phyloP scores from a whole-genome alignment of 2,888 invertebrate species.

The Sphaerophoria taeniata region DNA sequence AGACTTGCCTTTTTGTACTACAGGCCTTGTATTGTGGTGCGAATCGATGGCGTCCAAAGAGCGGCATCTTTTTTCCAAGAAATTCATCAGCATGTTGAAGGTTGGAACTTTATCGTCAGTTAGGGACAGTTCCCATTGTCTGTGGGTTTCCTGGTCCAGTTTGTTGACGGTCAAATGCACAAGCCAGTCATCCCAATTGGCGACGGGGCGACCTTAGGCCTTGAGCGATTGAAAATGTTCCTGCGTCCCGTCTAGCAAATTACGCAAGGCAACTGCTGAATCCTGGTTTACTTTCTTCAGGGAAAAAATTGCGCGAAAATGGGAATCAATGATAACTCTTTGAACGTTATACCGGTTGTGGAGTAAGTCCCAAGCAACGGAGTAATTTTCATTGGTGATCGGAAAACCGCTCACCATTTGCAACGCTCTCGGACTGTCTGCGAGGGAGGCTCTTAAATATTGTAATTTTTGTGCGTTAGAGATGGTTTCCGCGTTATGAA shows the following conservation, averaged over 20 bases:
- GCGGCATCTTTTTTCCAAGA: slow-evolving; percentile 47
- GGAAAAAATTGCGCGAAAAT: slow-evolving; percentile 14
- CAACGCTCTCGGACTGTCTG: no score
- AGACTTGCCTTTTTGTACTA: no score
- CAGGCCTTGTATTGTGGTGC: no score
- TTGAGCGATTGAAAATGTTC: slow-evolving; percentile 41
- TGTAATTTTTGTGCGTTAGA: no score
- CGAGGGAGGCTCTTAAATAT: no score
- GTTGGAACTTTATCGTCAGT: slow-evolving; percentile 11
- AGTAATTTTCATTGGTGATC: slow-evolving; percentile 8
- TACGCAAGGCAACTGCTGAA: slow-evolving; percentile 14
- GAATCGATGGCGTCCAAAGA: no score
- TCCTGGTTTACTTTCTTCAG: slow-evolving; percentile 3
- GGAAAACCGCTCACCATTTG: slow-evolving; percentile 9
- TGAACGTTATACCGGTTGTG: slow-evolving; percentile 43
- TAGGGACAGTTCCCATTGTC: slow-evolving; percentile 57
- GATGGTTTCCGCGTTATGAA: no score
- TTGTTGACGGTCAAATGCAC: slow-evolving; percentile 37
- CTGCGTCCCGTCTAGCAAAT: slow-evolving; percentile 1
- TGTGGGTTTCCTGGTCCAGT: slow-evolving; percentile 22
- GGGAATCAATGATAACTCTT: slow-evolving; percentile 44
- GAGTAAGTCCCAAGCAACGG: slow-evolving; percentile 13
- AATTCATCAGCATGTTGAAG: slow-evolving; percentile 23
- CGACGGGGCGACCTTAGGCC: slow-evolving; percentile 31
- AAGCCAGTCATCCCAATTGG: slow-evolving; percentile 56